Evolutionary conservation across 1,140 invertebrate species (phyloP).

Genomic region (Macrobrachium nipponense): DNA sequence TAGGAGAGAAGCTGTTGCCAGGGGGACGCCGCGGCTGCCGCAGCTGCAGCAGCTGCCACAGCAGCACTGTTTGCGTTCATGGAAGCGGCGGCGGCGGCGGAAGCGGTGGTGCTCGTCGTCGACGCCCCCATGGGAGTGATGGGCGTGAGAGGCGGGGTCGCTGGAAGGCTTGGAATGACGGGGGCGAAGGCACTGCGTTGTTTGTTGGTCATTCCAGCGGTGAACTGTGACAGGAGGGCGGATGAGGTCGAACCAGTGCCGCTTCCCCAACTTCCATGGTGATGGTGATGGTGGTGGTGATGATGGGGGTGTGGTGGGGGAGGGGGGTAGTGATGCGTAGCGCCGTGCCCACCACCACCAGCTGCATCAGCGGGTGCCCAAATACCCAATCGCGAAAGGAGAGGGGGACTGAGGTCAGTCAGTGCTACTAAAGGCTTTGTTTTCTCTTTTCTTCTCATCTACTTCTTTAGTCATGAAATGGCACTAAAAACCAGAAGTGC

Average conservation of each 20-base stretch:
- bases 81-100: neutral
- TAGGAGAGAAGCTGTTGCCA: constrained; percentile 54
- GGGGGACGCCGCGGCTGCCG: constrained; percentile 32
- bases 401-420: too few relatives aligned
- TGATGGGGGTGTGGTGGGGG: neutral
- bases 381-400: too few relatives aligned
- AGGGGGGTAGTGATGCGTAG: neutral
- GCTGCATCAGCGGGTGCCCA: too few relatives aligned
- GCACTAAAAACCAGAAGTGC: too few relatives aligned
- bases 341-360: too few relatives aligned
- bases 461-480: too few relatives aligned
- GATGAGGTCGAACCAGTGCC: constrained; percentile 23
- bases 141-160: constrained; percentile 52
- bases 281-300: constrained; percentile 14
- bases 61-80: neutral
- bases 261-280: constrained; percentile 39
- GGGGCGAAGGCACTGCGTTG: constrained; percentile 55
- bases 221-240: constrained; percentile 37
- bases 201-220: constrained; percentile 33
- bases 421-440: too few relatives aligned
- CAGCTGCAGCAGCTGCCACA: constrained; percentile 20
- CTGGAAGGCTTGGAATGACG: constrained; percentile 42
- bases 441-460: too few relatives aligned
- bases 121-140: constrained; percentile 18
- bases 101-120: constrained; percentile 1